Evolutionary conservation across 2,113 vertebrate species (phyloP), one percentile per base, ranked within the genome.

Genomic region (Chascanopsetta lugubris): DNA sequence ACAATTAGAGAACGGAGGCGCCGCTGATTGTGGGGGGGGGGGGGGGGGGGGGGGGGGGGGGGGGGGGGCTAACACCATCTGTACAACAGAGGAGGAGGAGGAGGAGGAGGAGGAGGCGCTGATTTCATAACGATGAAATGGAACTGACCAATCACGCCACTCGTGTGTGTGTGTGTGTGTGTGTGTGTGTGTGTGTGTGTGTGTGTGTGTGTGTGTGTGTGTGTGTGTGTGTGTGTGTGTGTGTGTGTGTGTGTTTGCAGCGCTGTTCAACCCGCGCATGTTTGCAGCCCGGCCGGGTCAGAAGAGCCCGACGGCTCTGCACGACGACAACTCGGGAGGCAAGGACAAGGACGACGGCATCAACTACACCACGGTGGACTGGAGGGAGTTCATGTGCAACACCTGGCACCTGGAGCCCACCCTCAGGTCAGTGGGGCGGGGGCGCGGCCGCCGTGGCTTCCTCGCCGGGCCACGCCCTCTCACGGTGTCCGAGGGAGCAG

Each of bases 381-480:
- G 97, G 97, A 94, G 97, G 84, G 97, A 99, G 83, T 99, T 99
- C 69, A 93, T 97, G 89, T 99, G 97, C 85, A 99, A 99, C 91
- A 99, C 97, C 2, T 99, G 97, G 97, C 97, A 99, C 89, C 85
- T 99, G 83, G 97, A 99, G 72, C 97, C 97, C 6, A 99, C 97
- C 0, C 94, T 99, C 61, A 93, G 97, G 97, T 98, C 84, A 88
- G 84, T n/a, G n/a, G n/a, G n/a, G n/a, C n/a, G n/a, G n/a, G n/a
- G n/a, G n/a, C n/a, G n/a, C n/a, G n/a, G n/a, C n/a, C n/a, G n/a
- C n/a, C n/a, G n/a, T n/a, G n/a, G 10, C 30, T 18, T 13, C 13
- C 0, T 98, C 84, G 88, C 82, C 24, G 17, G 38, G 51, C 9
- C 1, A 38, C 27, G 6, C 20, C 12, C 3, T 42, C n/a, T 24